Evolutionary conservation across 2,888 invertebrate genomes (phyloP).

Genomic region (Zaprionus lineosus): DNA sequence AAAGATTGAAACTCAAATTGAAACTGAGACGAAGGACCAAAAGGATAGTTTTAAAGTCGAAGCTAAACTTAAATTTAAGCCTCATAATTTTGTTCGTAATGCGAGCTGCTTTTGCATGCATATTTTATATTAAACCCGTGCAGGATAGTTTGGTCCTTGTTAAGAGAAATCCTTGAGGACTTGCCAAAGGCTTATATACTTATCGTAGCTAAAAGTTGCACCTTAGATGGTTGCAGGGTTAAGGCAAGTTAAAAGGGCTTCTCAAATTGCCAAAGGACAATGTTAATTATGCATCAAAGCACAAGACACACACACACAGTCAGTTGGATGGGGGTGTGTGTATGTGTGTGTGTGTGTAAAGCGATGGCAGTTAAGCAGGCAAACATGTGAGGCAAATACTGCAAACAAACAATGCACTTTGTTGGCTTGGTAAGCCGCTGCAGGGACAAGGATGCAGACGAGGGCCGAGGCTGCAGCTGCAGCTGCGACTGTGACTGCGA

Average conservation of each 20-base stretch:
- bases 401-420: conserved; percentile 76
- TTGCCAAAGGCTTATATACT: conserved; percentile 40
- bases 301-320: conserved; percentile 24
- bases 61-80: too few relatives aligned
- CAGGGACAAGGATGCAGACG: conserved; percentile 64
- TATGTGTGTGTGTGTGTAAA: too few relatives aligned
- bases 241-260: conserved; percentile 55
- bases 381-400: conserved; percentile 70
- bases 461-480: conserved; percentile 36
- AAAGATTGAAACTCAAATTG: too few relatives aligned
- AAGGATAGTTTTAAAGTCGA: too few relatives aligned
- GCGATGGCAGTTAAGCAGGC: conserved; percentile 67
- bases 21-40: too few relatives aligned
- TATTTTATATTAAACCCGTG: conserved; percentile 12
- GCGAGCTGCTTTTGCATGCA: too few relatives aligned
- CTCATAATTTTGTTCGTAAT: too few relatives aligned
- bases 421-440: conserved; percentile 71
- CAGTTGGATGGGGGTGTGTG: neutral
- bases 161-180: conserved; percentile 14
- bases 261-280: conserved; percentile 75
- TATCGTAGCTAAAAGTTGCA: conserved; percentile 40
- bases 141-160: conserved; percentile 4
- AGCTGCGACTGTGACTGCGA: conserved; percentile 26
- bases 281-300: conserved; percentile 77
- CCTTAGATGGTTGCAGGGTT: conserved; percentile 44